Percentiles rank a stretch among this genome's conserved stretches.
Conservation (phyloP, 2,113 vertebrate species). For the Trinectes maculatus region DNA sequence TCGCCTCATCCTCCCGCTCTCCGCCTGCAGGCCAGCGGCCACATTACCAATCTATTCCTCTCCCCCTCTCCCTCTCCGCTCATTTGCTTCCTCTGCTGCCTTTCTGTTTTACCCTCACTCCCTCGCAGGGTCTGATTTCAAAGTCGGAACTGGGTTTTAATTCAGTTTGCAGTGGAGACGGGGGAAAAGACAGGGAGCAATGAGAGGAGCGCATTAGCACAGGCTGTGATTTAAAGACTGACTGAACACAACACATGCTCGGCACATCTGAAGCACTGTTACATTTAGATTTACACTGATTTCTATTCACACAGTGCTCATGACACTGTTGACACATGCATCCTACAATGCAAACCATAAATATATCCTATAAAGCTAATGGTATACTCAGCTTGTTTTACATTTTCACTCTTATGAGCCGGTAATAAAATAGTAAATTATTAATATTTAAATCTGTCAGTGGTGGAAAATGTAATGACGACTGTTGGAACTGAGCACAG, state of each 20-base stretch:
- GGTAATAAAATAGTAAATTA: neutral
- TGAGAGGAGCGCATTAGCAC: too few species aligned
- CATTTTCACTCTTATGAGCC: neutral
- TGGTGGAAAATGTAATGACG: neutral
- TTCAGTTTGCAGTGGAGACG: conserved; percentile 30
- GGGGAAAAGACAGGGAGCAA: too few species aligned
- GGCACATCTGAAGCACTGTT: too few species aligned
- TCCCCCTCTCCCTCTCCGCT: conserved; percentile 26
- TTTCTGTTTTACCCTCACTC: neutral
- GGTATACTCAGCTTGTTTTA: too few species aligned
- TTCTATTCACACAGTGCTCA: too few species aligned
- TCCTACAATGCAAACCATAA: too few species aligned
- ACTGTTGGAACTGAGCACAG: neutral
- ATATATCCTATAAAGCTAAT: too few species aligned
- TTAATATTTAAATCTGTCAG: too few species aligned
- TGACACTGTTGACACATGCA: too few species aligned
- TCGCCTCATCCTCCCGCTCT: conserved; percentile 20
- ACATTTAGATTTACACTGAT: too few species aligned
- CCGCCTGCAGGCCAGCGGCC: conserved; percentile 39
- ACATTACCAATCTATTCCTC: conserved; percentile 65
- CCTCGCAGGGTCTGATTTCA: conserved; percentile 47
- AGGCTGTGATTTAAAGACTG: too few species aligned
- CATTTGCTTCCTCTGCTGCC: conserved; percentile 39
- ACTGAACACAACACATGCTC: too few species aligned
- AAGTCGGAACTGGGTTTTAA: conserved; percentile 34